Evolutionary conservation across 2,888 invertebrate species (phyloP), one percentile per base, ranked within the genome.

Genomic region (Glyphotaelius pellucidus): DNA sequence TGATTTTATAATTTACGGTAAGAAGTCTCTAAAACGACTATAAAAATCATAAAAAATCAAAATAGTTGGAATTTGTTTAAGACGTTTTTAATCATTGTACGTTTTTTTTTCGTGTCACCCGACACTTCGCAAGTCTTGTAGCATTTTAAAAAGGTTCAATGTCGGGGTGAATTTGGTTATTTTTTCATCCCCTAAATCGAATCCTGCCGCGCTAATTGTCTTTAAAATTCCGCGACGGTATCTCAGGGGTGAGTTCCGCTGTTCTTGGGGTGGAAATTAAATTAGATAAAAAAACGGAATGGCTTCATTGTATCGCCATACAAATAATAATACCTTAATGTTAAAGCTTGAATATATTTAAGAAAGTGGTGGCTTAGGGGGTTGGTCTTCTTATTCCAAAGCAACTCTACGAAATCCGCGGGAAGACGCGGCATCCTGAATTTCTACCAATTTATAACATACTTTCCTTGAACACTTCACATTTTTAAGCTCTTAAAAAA

Each of bases 161-260:
- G 85, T 90, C 92, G 91, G 91, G 92, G 91, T 89, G 91, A 89
- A 92, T 90, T 91, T 67, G 90, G 90, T 92, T 91, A 86, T 91
- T 92, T 93, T 93, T 93, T 90, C 84, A 90, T 80, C 92, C 93
- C 93, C 93, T 90, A 92, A 92, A 92, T 92, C 86, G 90, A 92
- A 92, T 90, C 90, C 90, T 89, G 92, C 83, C 81, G 85, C 92
- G 91, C 92, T 93, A 93, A 93, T 93, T 93, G 93, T 93, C 93
- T 93, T 93, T 93, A 92, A 93, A 93, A 93, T 93, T 93, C 92
- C 91, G 84, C 91, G 92, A 92, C 92, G 91, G 92, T 92, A 90
- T 90, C 92, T 87, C 86, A 80, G 92, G 92, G 92, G 92, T 30
- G 67, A 42, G 35, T 15, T 47, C 47, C 47, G 47, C 32, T 67